Evolutionary conservation across 2,888 invertebrate genomes (phyloP).

Genomic region (Bimastos eiseni): DNA sequence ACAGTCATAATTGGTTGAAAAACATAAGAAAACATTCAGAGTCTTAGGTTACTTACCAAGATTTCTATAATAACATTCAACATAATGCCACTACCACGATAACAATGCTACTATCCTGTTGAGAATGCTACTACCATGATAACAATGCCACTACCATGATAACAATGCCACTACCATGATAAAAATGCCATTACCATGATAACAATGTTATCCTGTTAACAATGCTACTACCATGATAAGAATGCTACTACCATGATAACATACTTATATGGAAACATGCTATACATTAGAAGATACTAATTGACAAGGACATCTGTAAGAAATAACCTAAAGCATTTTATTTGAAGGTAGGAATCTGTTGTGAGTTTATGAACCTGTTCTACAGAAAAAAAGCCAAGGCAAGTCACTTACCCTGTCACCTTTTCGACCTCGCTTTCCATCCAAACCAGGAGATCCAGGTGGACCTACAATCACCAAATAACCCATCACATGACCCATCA

Average conservation of each 20-base stretch:
- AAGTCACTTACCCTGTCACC: slow-evolving; percentile 24
- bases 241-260: not conserved
- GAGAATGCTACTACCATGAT: not conserved
- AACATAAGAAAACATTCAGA: too few species aligned
- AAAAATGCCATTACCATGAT: too few species aligned
- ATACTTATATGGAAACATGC: not conserved
- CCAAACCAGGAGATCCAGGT: slow-evolving; percentile 21
- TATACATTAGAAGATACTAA: not conserved
- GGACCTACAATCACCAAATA: not conserved
- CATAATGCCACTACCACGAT: not conserved
- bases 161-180: not conserved
- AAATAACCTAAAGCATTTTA: not conserved
- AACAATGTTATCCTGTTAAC: too few species aligned
- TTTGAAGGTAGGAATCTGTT: not conserved
- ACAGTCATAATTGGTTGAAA: too few species aligned
- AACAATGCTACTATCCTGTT: too few species aligned
- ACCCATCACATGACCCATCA: too few species aligned
- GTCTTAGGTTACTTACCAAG: not conserved
- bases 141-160: too few species aligned
- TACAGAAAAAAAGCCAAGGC: not conserved
- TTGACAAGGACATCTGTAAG: not conserved
- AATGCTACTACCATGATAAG: too few species aligned
- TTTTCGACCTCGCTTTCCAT: slow-evolving; percentile 28
- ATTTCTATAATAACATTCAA: not conserved
- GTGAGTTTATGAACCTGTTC: not conserved